These are phyloP conservation scores for cattle (Bos taurus) DNA, from an alignment of 2,113 vertebrate species.

Conservation along the genomic window DNA sequence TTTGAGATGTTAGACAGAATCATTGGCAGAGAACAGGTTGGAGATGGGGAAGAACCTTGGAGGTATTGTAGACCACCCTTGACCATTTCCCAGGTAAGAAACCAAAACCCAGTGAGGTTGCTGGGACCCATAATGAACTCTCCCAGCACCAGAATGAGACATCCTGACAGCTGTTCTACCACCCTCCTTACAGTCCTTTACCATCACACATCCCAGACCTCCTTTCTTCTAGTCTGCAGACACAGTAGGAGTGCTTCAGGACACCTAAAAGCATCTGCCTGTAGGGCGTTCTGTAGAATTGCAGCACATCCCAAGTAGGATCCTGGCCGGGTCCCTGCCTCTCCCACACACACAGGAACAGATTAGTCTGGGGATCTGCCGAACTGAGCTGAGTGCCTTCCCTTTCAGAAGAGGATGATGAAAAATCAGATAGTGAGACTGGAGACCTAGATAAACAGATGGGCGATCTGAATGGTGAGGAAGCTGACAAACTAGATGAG, in stretches of 20 bases:
- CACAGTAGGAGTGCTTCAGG: background rate
- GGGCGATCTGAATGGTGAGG: constrained; percentile 92
- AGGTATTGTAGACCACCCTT: background rate
- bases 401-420: constrained; percentile 84
- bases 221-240: background rate
- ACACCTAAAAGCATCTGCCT: background rate
- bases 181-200: background rate
- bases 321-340: background rate
- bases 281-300: background rate
- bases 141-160: background rate
- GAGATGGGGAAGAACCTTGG: background rate
- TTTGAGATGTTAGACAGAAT: background rate
- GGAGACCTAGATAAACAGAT: constrained; percentile 96
- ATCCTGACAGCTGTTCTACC: background rate
- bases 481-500: constrained; percentile 95
- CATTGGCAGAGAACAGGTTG: background rate
- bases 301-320: background rate
- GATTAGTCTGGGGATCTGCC: background rate
- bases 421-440: constrained; percentile 86
- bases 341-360: background rate
- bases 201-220: background rate
- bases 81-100: background rate
- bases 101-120: background rate
- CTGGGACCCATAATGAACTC: background rate
- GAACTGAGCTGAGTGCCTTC: constrained; percentile 29